phyloP scores from a whole-genome alignment of 1,140 invertebrate genomes.

The Teleopsis dalmanni region DNA sequence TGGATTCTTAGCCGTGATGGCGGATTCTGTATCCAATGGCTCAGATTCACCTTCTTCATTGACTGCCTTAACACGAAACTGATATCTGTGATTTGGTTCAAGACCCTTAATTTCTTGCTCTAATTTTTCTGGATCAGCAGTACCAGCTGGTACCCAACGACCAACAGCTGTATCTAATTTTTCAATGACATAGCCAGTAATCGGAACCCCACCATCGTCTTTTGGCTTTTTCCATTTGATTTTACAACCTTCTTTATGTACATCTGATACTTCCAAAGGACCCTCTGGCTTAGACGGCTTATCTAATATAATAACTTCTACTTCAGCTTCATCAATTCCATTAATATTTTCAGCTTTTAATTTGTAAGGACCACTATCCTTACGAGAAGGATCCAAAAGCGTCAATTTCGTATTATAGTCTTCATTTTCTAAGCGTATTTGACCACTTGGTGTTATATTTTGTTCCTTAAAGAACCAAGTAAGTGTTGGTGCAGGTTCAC shows the following conservation, averaged over 20 bases:
- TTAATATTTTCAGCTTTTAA: conserved; percentile 86
- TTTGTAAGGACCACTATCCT: conserved; percentile 84
- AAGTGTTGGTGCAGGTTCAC: conserved; percentile 88
- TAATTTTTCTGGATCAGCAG: conserved; percentile 79
- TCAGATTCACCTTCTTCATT: conserved; percentile 96
- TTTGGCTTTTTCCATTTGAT: conserved; percentile 92
- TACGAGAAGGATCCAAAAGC: conserved; percentile 70
- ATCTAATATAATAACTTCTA: conserved; percentile 88
- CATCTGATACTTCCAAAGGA: conserved; percentile 82
- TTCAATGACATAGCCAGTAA: conserved; percentile 84
- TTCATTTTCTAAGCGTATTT: conserved; percentile 78
- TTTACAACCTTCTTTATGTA: conserved; percentile 92
- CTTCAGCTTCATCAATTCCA: conserved; percentile 87
- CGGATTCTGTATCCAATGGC: conserved; percentile 78
- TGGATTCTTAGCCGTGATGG: conserved; percentile 91
- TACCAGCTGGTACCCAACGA: conserved; percentile 79
- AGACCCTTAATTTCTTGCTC: conserved; percentile 81
- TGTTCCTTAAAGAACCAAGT: conserved; percentile 72
- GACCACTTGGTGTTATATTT: conserved; percentile 37
- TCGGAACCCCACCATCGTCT: conserved; percentile 89
- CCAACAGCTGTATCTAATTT: conserved; percentile 84
- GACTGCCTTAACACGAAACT: conserved; percentile 89
- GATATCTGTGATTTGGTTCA: conserved; percentile 86
- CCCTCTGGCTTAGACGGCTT: conserved; percentile 92
- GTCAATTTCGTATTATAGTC: conserved; percentile 87